Evolutionary conservation across 23 tunicate species (phyloP).

Genomic region (Oikopleura dioica): DNA sequence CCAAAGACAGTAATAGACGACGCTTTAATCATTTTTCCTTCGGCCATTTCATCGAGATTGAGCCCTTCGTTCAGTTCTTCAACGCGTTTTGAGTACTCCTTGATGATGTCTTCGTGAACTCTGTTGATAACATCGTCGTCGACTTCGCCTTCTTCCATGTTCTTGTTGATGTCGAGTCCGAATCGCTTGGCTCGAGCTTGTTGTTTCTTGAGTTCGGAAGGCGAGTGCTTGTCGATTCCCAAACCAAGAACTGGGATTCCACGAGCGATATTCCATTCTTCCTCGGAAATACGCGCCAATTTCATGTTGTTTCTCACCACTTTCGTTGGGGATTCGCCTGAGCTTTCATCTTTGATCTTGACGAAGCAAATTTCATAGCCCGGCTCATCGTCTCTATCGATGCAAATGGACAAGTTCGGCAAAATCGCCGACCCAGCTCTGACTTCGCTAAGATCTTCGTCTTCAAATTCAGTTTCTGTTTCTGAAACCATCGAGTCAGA

Average conservation of each 20-base stretch:
- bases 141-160: constrained; percentile 11
- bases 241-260: constrained; percentile 1
- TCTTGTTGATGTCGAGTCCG: not conserved
- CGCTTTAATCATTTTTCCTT: constrained; percentile 4
- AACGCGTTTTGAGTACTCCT: constrained; percentile 4
- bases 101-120: not conserved
- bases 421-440: constrained; percentile 4
- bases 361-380: constrained; percentile 2
- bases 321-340: not conserved
- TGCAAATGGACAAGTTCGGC: not conserved
- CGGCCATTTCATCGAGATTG: not conserved
- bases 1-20: constrained; percentile 6
- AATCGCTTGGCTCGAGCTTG: not conserved
- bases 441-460: not conserved
- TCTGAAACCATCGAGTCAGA: not conserved
- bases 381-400: not conserved
- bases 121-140: not conserved
- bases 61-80: not conserved
- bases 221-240: constrained; percentile 5
- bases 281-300: not conserved
- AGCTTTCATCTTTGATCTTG: too few relatives aligned
- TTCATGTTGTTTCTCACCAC: not conserved
- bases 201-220: not conserved
- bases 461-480: not conserved
- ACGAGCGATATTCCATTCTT: constrained; percentile 7